Evolutionary conservation across 1,140 invertebrate genomes (phyloP), one percentile per base, ranked within the genome.

Genomic region (Paralvinella palmiformis): DNA sequence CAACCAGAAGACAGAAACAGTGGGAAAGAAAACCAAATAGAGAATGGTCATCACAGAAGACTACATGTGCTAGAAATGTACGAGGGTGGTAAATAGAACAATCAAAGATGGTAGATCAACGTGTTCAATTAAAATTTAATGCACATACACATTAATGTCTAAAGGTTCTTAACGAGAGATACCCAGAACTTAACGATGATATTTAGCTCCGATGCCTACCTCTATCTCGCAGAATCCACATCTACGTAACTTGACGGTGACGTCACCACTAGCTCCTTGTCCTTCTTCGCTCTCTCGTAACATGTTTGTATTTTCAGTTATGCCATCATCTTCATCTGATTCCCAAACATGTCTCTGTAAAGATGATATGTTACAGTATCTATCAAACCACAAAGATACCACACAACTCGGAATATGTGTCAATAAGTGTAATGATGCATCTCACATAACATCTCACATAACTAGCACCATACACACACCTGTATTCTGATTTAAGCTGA

Each of bases 211-310:
- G n/a, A n/a, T n/a, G n/a, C 20, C 62, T 66, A 78, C 76, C 69
- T 71, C 61, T 33, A 75, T 73, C 62, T 73, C 75, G 71, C 76
- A 78, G 62, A 66, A 76, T 59, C 75, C 76, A 71, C 76, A 78
- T 27, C 65, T 68, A 60, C 75, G 69, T 15, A n/a, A 24, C 50
- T 24, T 53, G 10, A 53, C 15, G 7, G n/a, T n/a, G n/a, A n/a
- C n/a, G n/a, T n/a, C n/a, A n/a, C n/a, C n/a, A n/a, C n/a, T n/a
- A n/a, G n/a, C n/a, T n/a, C n/a, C n/a, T n/a, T n/a, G n/a, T 22
- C 50, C 7, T 27, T n/a, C 13, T 13, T 53, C 24, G 22, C 7
- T 27, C 13, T 10, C 22, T 53, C 50, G 15, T 24, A 7, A 53
- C 7, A n/a, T 13, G 7, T 53, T 24, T 50, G 70, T 71, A 53